Percentiles rank a stretch among this genome's conserved stretches.
Conservation (phyloP, 1,140 invertebrate genomes). For the Fopius arisanus region DNA sequence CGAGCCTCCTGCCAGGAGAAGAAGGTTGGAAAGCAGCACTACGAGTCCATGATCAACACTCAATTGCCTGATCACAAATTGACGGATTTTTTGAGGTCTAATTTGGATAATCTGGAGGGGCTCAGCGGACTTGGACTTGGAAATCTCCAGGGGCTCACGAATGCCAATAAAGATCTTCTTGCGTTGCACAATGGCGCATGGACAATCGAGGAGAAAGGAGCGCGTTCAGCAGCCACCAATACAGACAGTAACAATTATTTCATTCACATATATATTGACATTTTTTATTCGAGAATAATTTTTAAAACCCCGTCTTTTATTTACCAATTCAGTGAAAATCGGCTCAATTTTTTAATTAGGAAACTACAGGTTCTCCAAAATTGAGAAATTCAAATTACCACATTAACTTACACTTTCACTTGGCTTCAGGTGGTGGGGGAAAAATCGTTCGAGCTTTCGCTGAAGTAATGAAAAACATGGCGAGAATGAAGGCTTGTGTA, state of each 20-base stretch:
- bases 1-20: slow-evolving; percentile 45
- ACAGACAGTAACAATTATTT: slow-evolving; percentile 49
- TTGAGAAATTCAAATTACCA: not conserved
- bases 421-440: slow-evolving; percentile 71
- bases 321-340: too few species aligned
- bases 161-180: slow-evolving; percentile 73
- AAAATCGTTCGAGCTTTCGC: slow-evolving; percentile 83
- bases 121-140: slow-evolving; percentile 61
- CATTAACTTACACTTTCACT: not conserved
- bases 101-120: slow-evolving; percentile 76
- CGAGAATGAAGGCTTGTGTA: slow-evolving; percentile 84
- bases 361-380: too few species aligned
- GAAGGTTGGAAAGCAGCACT: slow-evolving; percentile 45
- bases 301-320: too few species aligned
- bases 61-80: slow-evolving; percentile 68
- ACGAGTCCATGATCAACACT: slow-evolving; percentile 58
- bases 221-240: slow-evolving; percentile 51
- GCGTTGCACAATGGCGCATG: slow-evolving; percentile 75
- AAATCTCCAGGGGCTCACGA: slow-evolving; percentile 54
- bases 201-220: slow-evolving; percentile 58
- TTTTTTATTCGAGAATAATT: too few species aligned
- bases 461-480: slow-evolving; percentile 85
- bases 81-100: slow-evolving; percentile 69
- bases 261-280: too few species aligned
- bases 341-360: too few species aligned